Conservation (phyloP, 2,797 vertebrate species). For the Girardinus metallicus region DNA sequence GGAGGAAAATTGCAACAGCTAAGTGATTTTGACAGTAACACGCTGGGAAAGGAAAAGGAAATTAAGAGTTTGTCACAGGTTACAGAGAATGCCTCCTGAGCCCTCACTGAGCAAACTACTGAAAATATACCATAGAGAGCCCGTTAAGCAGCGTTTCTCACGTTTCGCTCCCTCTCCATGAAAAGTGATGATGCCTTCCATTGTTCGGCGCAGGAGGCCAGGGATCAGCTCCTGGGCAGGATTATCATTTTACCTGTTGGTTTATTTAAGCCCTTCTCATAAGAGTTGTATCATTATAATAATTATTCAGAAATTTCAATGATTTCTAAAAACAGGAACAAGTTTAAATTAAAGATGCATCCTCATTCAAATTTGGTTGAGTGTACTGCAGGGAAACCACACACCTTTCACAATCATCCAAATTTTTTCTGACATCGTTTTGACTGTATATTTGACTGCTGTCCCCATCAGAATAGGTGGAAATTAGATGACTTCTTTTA, state of each 20-base stretch:
- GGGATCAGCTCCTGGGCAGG: constrained; percentile 39
- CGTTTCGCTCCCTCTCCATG: constrained; percentile 21
- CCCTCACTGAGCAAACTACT: constrained; percentile 48
- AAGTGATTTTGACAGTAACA: constrained; percentile 64
- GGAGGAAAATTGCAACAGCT: constrained; percentile 43
- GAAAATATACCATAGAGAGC: constrained; percentile 58
- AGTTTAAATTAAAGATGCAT: not conserved
- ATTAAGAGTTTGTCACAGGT: constrained; percentile 64
- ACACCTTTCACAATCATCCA: not conserved
- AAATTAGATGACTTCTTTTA: not conserved
- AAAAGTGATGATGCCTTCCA: constrained; percentile 40
- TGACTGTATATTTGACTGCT: not conserved
- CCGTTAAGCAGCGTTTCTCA: constrained; percentile 47
- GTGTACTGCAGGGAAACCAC: not conserved
- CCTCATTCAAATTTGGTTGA: not conserved
- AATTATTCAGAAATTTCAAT: not conserved
- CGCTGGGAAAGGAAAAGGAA: constrained; percentile 55
- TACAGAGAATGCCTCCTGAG: constrained; percentile 51
- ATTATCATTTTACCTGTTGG: not conserved
- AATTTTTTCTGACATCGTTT: not conserved
- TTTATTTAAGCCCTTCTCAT: not conserved
- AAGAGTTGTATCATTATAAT: not conserved
- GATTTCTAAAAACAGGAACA: not conserved
- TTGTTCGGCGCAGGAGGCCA: constrained; percentile 38
- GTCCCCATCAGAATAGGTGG: not conserved